Evolutionary conservation across 1,140 invertebrate species (phyloP).

Genomic region (Neuroterus valhalla): DNA sequence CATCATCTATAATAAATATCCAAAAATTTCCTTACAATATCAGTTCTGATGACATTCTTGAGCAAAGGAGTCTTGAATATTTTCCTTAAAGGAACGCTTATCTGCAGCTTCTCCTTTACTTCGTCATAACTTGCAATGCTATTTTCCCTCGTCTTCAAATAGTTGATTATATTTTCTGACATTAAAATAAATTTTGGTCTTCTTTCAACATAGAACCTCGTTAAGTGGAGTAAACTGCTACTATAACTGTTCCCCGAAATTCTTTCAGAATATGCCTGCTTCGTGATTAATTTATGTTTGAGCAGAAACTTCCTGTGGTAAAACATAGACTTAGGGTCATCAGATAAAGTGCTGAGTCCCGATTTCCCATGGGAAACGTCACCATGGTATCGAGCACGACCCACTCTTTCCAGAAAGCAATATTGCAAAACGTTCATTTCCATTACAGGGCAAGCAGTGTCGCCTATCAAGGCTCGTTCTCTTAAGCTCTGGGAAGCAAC

Average conservation of each 20-base stretch:
- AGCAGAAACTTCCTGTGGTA: constrained; percentile 80
- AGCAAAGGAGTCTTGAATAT: constrained; percentile 74
- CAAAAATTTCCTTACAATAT: constrained; percentile 61
- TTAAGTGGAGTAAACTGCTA: constrained; percentile 78
- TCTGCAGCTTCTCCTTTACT: constrained; percentile 72
- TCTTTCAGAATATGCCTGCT: constrained; percentile 77
- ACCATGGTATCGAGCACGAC: constrained; percentile 82
- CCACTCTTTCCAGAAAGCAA: constrained; percentile 85
- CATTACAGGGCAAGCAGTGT: constrained; percentile 73
- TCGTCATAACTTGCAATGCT: constrained; percentile 75
- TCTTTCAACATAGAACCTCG: constrained; percentile 78
- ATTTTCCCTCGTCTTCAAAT: constrained; percentile 76
- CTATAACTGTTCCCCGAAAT: constrained; percentile 64
- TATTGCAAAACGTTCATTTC: constrained; percentile 79
- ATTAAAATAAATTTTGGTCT: constrained; percentile 77
- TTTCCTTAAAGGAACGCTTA: constrained; percentile 73
- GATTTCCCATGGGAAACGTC: constrained; percentile 82
- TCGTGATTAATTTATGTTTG: constrained; percentile 79
- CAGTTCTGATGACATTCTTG: constrained; percentile 70
- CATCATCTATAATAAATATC: constrained; percentile 13
- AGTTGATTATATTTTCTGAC: constrained; percentile 76
- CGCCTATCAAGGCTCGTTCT: constrained; percentile 77
- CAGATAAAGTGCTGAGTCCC: constrained; percentile 75
- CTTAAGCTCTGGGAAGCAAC: constrained; percentile 83
- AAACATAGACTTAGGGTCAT: constrained; percentile 81